These are phyloP conservation scores for Brachymystax lenok DNA, from an alignment of 2,797 vertebrate species.

Conservation along the genomic window DNA sequence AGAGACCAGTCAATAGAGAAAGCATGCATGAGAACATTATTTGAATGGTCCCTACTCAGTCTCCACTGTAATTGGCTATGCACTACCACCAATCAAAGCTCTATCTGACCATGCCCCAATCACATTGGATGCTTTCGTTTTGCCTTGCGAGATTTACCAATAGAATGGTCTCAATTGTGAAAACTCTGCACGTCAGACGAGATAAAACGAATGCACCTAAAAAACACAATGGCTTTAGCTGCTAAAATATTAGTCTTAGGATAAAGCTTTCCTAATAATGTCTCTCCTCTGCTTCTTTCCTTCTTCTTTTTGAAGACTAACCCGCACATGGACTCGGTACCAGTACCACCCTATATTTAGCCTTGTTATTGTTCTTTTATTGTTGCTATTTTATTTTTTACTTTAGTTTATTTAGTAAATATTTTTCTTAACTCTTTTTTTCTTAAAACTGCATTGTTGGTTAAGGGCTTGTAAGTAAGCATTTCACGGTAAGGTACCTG, in stretches of 20 bases:
- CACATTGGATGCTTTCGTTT: neutral
- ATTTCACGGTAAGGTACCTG: too few species aligned
- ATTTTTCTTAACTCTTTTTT: too few species aligned
- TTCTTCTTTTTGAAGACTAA: conserved; percentile 28
- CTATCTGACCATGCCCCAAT: neutral
- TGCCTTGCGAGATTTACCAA: neutral
- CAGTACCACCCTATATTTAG: too few species aligned
- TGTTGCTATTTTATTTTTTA: too few species aligned
- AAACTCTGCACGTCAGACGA: neutral
- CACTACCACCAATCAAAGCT: neutral
- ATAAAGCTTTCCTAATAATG: neutral
- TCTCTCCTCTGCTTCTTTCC: neutral
- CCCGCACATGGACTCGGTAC: too few species aligned
- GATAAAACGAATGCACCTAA: neutral
- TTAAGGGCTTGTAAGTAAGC: too few species aligned
- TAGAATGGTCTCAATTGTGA: too few species aligned
- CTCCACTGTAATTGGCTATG: neutral
- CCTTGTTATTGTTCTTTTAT: too few species aligned
- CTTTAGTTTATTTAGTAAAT: too few species aligned
- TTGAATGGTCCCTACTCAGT: conserved; percentile 14
- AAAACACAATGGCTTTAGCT: neutral
- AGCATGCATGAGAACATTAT: conserved; percentile 65
- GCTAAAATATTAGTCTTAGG: neutral
- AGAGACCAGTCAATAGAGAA: conserved; percentile 58
- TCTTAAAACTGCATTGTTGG: too few species aligned